A percentile compares a stretch with the other conserved stretches of the same genome.
phyloP scores from a whole-genome alignment of 2,113 vertebrate species.

The Anseranas semipalmata region DNA sequence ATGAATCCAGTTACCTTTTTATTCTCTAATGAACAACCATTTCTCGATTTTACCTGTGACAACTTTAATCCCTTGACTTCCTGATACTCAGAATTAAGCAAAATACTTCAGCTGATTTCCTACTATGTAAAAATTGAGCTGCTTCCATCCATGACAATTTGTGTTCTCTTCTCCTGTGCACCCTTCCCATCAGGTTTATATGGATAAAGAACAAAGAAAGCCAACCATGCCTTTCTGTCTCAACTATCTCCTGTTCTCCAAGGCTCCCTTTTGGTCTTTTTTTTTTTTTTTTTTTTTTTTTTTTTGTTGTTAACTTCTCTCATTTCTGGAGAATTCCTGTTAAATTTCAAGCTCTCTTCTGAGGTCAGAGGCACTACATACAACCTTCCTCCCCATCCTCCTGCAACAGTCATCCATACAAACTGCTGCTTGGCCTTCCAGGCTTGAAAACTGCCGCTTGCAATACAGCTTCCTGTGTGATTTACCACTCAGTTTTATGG shows the following conservation, averaged over 20 bases:
- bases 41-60: background rate
- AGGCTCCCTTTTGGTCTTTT: background rate
- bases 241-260: background rate
- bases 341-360: background rate
- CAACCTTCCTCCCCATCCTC: background rate
- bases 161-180: background rate
- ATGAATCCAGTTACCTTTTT: background rate
- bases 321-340: background rate
- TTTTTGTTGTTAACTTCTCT: background rate
- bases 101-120: background rate
- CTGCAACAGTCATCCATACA: background rate
- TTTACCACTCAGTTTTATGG: background rate
- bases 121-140: background rate
- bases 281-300: slow-evolving; percentile 29
- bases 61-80: slow-evolving; percentile 2
- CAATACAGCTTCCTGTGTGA: background rate
- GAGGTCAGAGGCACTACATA: background rate
- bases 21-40: background rate
- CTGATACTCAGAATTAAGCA: background rate
- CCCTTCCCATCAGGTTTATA: background rate
- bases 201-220: background rate
- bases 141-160: background rate
- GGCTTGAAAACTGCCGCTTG: background rate
- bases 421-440: background rate
- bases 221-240: background rate